These are phyloP conservation scores for Callionymus lyra DNA, from an alignment of 2,113 vertebrate species.

Conservation along the genomic window DNA sequence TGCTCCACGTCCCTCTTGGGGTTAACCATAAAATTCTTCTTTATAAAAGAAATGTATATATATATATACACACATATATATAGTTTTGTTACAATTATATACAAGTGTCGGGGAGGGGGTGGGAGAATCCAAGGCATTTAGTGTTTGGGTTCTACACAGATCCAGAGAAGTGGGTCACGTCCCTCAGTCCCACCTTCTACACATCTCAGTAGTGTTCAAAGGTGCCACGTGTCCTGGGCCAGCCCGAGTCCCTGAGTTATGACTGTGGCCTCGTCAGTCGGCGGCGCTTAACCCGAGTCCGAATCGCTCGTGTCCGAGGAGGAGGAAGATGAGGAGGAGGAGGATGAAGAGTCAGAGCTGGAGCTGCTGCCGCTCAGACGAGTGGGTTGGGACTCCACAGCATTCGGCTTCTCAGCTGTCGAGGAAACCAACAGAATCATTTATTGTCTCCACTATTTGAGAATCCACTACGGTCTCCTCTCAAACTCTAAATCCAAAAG, in stretches of 20 bases:
- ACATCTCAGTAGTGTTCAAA: slow-evolving; percentile 29
- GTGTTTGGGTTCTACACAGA: slow-evolving; percentile 36
- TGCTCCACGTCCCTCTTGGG: slow-evolving; percentile 55
- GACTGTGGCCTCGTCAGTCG: slow-evolving; percentile 2
- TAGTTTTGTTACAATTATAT: slow-evolving; percentile 59
- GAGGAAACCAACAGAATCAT: background rate
- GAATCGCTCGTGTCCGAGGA: slow-evolving; percentile 91
- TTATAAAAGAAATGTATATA: slow-evolving; percentile 70
- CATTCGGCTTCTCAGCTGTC: slow-evolving; percentile 72
- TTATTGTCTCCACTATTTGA: no score
- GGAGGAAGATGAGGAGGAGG: slow-evolving; percentile 77
- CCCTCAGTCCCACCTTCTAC: slow-evolving; percentile 34
- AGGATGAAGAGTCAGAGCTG: slow-evolving; percentile 78
- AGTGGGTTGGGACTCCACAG: slow-evolving; percentile 64
- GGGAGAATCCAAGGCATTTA: slow-evolving; percentile 47
- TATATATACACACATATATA: background rate
- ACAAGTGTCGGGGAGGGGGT: slow-evolving; percentile 28
- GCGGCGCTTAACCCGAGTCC: slow-evolving; percentile 73
- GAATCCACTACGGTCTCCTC: no score
- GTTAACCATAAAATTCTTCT: slow-evolving; percentile 68
- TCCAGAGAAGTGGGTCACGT: slow-evolving; percentile 28
- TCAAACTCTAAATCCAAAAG: no score
- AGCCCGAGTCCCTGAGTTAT: slow-evolving; percentile 54
- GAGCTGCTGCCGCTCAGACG: slow-evolving; percentile 88
- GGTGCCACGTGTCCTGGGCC: slow-evolving; percentile 40